Base-by-base conservation (phyloP, 2,888 invertebrate species). In the Lasiommata megera region DNA sequence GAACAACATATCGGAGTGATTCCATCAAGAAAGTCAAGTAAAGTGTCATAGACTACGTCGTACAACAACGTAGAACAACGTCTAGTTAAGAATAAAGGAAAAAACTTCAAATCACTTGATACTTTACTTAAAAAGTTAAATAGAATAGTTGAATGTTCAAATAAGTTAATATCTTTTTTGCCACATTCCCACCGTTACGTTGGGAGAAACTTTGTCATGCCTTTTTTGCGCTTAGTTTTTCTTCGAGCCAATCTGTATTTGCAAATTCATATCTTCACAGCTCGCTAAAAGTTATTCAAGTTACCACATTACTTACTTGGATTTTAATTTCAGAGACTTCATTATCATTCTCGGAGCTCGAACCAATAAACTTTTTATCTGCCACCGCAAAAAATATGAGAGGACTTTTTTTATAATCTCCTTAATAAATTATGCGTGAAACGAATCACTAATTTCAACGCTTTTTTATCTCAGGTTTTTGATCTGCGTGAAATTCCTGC, bases 371-470 rank as follows among this genome's bases (percentile, higher is more conserved):
- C 31, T 50, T 56, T 50, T 43, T 56, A 36, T 56, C 40, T 12
- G 31, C 50, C 28, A 43, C 46, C 18, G 40, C 38, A 55, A 48
- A 47, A 50, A 34, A 48, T 47, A 43, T 34, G 28, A 50, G 48
- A 34, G 34, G 56, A 46, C 17, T 53, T 44, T 54, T 51, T 47
- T 31, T 60, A 48, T 53, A 60, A 57, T 55, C 40, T 53, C 47
- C 57, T 53, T 29, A 44, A 53, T 60, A 60, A 62, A 62, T 58
- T 52, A 60, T 54, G 52, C 60, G 62, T 54, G 60, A 55, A 62
- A 57, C 57, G 57, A 53, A 60, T 62, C 51, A 62, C 52, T 60
- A 60, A 60, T 57, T 57, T 60, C 53, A 55, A 60, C 55, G 62
- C 44, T 48, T 60, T 59, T 58, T 62, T 62, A 59, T 57, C 54